phyloP scores from a whole-genome alignment of 2,113 vertebrate genomes.

The Speoplatyrhinus poulsoni region DNA sequence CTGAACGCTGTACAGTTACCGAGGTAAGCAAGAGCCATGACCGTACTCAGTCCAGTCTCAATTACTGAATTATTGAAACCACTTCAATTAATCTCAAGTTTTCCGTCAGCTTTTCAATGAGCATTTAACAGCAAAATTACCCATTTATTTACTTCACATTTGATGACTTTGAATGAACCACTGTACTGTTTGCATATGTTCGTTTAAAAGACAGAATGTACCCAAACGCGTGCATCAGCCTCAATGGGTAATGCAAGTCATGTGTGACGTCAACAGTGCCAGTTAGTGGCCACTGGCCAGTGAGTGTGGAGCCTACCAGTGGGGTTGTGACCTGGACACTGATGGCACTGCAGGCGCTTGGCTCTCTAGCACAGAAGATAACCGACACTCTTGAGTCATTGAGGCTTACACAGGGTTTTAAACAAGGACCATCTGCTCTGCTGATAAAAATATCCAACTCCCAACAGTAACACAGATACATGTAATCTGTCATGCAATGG shows the following conservation, averaged over 20 bases:
- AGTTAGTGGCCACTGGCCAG: conserved; percentile 21
- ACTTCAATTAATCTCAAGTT: too few relatives aligned
- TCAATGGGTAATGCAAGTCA: conserved; percentile 16
- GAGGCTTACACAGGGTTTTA: conserved; percentile 65
- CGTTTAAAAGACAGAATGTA: too few relatives aligned
- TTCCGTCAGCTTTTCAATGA: too few relatives aligned
- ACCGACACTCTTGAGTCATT: conserved; percentile 63
- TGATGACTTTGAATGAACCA: too few relatives aligned
- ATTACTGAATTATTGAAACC: too few relatives aligned
- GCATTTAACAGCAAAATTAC: too few relatives aligned
- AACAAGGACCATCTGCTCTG: conserved; percentile 69
- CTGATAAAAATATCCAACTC: conserved; percentile 58
- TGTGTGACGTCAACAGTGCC: conserved; percentile 20
- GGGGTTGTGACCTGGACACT: neutral
- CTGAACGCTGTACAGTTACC: too few relatives aligned
- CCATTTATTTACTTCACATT: too few relatives aligned
- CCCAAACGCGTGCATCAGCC: too few relatives aligned
- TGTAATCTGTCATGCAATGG: conserved; percentile 24
- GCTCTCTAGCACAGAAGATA: conserved; percentile 50
- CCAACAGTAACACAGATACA: conserved; percentile 29
- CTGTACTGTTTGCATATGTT: too few relatives aligned
- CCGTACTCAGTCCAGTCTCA: too few relatives aligned
- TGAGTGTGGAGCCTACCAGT: conserved; percentile 32
- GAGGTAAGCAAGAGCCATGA: too few relatives aligned
- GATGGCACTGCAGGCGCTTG: conserved; percentile 30